phyloP scores from a whole-genome alignment of 2,797 vertebrate species.

The Rhabdophis nuchalis region DNA sequence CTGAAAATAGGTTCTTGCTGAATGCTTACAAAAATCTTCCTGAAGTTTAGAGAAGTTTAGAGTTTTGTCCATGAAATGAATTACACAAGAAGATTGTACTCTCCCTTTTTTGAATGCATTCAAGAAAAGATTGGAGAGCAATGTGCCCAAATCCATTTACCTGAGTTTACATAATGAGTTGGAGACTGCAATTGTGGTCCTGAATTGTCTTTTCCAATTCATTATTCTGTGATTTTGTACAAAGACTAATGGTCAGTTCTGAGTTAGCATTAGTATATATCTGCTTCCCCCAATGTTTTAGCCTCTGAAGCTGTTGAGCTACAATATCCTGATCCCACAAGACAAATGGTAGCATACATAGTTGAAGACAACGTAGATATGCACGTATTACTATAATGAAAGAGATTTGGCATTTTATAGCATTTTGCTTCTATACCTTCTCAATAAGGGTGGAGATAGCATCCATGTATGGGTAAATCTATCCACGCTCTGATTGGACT shows the following conservation, averaged over 20 bases:
- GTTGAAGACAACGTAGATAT: neutral
- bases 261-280: neutral
- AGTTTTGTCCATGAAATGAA: neutral
- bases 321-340: neutral
- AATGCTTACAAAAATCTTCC: neutral
- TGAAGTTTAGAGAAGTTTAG: neutral
- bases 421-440: neutral
- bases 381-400: neutral
- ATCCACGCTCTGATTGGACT: no score
- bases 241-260: neutral
- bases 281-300: neutral
- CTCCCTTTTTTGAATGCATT: neutral
- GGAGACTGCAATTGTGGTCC: neutral
- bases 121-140: neutral
- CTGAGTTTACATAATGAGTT: neutral
- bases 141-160: neutral
- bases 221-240: neutral
- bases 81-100: neutral
- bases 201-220: neutral
- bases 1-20: neutral
- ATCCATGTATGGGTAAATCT: no score
- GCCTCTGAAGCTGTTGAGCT: neutral
- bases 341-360: neutral
- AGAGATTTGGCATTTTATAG: neutral
- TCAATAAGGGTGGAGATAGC: no score